Percentiles rank a stretch among this genome's conserved stretches.
Evolutionary conservation across 2,797 vertebrate genomes (phyloP).

Genomic region (Malacoctenus gilli): DNA sequence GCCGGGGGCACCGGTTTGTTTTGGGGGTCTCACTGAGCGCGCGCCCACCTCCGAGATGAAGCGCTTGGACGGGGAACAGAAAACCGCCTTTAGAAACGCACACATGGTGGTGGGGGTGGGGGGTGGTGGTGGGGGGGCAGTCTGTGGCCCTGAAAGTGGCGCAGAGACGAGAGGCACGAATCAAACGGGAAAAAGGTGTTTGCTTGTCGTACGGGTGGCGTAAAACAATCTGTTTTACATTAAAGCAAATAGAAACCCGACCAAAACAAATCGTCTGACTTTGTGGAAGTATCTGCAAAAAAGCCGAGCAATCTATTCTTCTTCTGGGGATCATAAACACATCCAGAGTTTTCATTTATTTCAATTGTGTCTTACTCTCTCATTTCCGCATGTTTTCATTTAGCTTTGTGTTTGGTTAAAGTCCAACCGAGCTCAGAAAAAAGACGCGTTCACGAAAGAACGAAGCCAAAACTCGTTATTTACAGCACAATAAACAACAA

Average conservation of each 20-base stretch:
- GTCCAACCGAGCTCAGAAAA: slow-evolving; percentile 10
- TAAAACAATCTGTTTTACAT: neutral
- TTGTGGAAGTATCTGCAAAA: slow-evolving; percentile 15
- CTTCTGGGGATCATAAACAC: neutral
- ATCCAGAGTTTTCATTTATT: slow-evolving; percentile 19
- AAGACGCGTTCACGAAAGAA: neutral
- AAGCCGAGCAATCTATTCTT: neutral
- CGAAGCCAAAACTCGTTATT: slow-evolving; percentile 39
- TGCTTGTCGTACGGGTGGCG: no score
- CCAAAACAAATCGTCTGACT: slow-evolving; percentile 19
- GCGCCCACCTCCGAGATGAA: slow-evolving; percentile 42
- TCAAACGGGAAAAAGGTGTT: no score
- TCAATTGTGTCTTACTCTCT: slow-evolving; percentile 15
- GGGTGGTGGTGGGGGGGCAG: neutral
- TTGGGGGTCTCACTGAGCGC: slow-evolving; percentile 33
- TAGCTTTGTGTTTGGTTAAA: slow-evolving; percentile 4
- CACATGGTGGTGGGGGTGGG: slow-evolving; percentile 5
- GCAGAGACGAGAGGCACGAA: no score
- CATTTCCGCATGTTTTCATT: slow-evolving; percentile 18
- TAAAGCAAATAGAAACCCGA: neutral
- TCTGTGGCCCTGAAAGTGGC: no score
- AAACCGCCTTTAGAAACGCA: slow-evolving; percentile 38
- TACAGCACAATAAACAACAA: slow-evolving; percentile 33
- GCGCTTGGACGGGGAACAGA: slow-evolving; percentile 40
- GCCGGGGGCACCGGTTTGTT: slow-evolving; percentile 36